Evolutionary conservation across 2,888 invertebrate species (phyloP).

Genomic region (Clanis bilineata): DNA sequence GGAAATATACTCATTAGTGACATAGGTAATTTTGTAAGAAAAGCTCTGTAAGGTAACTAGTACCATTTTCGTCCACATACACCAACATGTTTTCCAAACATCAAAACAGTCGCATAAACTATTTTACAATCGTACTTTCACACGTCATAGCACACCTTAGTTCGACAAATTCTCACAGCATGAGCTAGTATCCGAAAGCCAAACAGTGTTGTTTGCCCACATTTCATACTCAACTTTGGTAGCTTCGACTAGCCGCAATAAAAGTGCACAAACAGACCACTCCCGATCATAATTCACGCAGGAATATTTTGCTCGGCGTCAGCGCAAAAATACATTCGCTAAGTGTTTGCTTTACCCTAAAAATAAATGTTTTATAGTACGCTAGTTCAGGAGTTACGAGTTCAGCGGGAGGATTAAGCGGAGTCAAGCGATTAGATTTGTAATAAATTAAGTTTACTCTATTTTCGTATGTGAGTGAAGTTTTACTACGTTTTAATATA

Average conservation of each 20-base stretch:
- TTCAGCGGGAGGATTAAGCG: neutral
- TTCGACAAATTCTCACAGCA: neutral
- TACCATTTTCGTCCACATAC: neutral
- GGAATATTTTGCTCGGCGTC: conserved; percentile 41
- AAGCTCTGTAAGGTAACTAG: neutral
- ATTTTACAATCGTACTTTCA: neutral
- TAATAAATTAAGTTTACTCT: neutral
- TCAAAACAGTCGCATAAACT: neutral
- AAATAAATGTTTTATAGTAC: conserved; percentile 34
- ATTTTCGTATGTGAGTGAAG: neutral
- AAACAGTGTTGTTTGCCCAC: conserved; percentile 14
- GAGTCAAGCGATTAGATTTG: conserved; percentile 1
- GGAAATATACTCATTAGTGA: no score
- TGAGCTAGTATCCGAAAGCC: conserved; percentile 4
- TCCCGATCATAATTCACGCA: conserved; percentile 38
- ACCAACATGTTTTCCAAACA: neutral
- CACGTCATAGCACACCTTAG: neutral
- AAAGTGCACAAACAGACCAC: conserved; percentile 30
- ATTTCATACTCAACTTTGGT: conserved; percentile 14
- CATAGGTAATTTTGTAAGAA: neutral
- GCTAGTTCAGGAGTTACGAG: conserved; percentile 3
- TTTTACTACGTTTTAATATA: neutral
- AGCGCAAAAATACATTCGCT: conserved; percentile 45
- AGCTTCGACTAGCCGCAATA: conserved; percentile 26
- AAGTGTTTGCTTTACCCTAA: conserved; percentile 32